A percentile compares a stretch with the other conserved stretches of the same genome.
phyloP scores from a whole-genome alignment of 2,797 vertebrate species.

The Pipistrellus pygmaeus region DNA sequence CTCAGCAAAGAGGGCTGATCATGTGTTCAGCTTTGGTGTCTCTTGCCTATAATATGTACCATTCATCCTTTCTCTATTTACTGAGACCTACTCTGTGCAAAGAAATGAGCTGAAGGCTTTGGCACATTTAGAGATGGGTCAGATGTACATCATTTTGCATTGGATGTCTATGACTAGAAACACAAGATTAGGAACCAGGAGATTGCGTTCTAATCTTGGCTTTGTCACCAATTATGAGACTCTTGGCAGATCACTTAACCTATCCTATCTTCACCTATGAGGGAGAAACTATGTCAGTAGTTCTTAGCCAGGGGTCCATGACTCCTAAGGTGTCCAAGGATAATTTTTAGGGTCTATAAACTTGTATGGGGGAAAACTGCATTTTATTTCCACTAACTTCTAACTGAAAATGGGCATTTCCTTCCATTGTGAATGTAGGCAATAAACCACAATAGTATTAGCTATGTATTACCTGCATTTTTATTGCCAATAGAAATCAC shows the following conservation, averaged over 20 bases:
- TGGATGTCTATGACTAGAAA: not conserved
- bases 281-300: not conserved
- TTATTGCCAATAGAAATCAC: not conserved
- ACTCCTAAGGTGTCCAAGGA: not conserved
- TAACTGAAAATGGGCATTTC: constrained; percentile 2
- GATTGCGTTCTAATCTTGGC: not conserved
- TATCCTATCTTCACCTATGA: not conserved
- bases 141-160: not conserved
- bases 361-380: not conserved
- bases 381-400: not conserved
- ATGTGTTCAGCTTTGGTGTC: not conserved
- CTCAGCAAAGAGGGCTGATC: not conserved
- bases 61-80: not conserved
- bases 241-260: not conserved
- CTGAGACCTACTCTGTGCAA: not conserved
- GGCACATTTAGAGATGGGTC: not conserved
- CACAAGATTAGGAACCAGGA: not conserved
- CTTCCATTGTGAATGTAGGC: not conserved
- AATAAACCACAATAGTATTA: not conserved
- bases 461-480: not conserved
- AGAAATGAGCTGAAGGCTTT: not conserved
- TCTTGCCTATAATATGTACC: too few species aligned
- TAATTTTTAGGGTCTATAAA: not conserved
- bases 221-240: not conserved
- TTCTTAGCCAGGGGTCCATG: not conserved